Evolutionary conservation across 2,888 invertebrate genomes (phyloP).

Genomic region (Criorhina ranunculi): DNA sequence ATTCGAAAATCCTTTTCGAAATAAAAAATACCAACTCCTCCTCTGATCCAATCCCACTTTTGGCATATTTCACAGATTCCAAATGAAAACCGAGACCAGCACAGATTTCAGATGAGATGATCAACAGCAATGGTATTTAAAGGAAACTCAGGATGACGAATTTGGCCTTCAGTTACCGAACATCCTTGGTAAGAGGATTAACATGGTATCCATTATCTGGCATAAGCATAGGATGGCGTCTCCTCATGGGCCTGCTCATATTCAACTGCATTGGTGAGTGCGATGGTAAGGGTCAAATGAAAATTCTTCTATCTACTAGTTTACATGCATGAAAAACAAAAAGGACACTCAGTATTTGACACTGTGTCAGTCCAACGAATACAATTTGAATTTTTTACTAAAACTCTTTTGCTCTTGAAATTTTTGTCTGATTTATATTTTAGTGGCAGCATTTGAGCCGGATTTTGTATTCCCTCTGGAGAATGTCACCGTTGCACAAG

Average conservation of each 20-base stretch:
- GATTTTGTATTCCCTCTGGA: slow-evolving; percentile 90
- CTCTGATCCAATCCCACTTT: slow-evolving; percentile 6
- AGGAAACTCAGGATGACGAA: slow-evolving; percentile 77
- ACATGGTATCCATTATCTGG: slow-evolving; percentile 76
- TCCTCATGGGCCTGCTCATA: slow-evolving; percentile 81
- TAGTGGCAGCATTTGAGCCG: slow-evolving; percentile 89
- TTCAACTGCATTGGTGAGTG: slow-evolving; percentile 84
- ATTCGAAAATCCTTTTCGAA: slow-evolving; percentile 25
- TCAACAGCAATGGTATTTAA: slow-evolving; percentile 77
- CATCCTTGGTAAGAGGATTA: slow-evolving; percentile 74
- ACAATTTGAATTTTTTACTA: slow-evolving; percentile 7
- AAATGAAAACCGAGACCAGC: slow-evolving; percentile 68
- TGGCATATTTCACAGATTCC: slow-evolving; percentile 55
- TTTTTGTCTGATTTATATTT: slow-evolving; percentile 81
- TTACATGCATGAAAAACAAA: slow-evolving; percentile 23
- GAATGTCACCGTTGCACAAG: slow-evolving; percentile 91
- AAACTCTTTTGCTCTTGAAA: slow-evolving; percentile 46
- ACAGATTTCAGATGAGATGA: slow-evolving; percentile 68
- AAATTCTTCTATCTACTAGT: slow-evolving; percentile 11
- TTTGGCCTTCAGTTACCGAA: slow-evolving; percentile 81
- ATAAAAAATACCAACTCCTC: slow-evolving; percentile 58
- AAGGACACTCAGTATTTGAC: not conserved
- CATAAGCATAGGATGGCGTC: slow-evolving; percentile 80
- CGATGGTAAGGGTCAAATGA: slow-evolving; percentile 66
- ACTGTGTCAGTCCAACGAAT: slow-evolving; percentile 2